These are phyloP conservation scores for Drepana arcuata DNA, from an alignment of 1,140 invertebrate genomes.

Conservation along the genomic window DNA sequence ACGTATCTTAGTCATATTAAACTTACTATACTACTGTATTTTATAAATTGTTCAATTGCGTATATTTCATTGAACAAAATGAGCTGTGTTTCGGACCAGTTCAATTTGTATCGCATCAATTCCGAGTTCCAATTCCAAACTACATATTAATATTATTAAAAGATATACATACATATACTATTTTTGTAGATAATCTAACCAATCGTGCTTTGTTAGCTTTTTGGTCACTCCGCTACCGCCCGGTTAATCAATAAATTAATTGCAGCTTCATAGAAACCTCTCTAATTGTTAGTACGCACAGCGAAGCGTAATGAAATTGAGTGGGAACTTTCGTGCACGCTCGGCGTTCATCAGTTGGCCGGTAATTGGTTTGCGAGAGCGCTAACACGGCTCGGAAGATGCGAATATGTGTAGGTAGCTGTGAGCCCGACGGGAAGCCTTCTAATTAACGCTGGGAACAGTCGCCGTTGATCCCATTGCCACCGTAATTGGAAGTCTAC, in stretches of 20 bases:
- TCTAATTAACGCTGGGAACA: conserved; percentile 53
- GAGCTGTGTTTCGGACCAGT: too few species aligned
- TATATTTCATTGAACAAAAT: too few species aligned
- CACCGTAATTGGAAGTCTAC: conserved; percentile 38
- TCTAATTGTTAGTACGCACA: conserved; percentile 32
- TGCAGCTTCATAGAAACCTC: conserved; percentile 22
- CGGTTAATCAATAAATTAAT: conserved; percentile 17
- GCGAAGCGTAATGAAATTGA: conserved; percentile 38
- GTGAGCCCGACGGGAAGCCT: conserved; percentile 34
- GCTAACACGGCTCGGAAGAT: conserved; percentile 24
- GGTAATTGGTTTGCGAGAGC: conserved; percentile 52
- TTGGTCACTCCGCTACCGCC: too few species aligned
- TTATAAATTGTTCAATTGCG: too few species aligned
- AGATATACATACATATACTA: too few species aligned
- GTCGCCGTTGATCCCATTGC: conserved; percentile 30
- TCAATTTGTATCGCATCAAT: too few species aligned
- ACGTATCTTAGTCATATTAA: too few species aligned
- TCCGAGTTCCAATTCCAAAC: too few species aligned
- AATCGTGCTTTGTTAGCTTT: too few species aligned
- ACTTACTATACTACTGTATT: too few species aligned
- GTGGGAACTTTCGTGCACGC: conserved; percentile 42
- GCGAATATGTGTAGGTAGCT: conserved; percentile 15
- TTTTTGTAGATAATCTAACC: too few species aligned
- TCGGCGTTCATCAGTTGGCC: conserved; percentile 43
- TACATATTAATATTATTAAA: too few species aligned